Base-by-base conservation (phyloP, 2,797 vertebrate species). In the Pyrrhura leucotis region DNA sequence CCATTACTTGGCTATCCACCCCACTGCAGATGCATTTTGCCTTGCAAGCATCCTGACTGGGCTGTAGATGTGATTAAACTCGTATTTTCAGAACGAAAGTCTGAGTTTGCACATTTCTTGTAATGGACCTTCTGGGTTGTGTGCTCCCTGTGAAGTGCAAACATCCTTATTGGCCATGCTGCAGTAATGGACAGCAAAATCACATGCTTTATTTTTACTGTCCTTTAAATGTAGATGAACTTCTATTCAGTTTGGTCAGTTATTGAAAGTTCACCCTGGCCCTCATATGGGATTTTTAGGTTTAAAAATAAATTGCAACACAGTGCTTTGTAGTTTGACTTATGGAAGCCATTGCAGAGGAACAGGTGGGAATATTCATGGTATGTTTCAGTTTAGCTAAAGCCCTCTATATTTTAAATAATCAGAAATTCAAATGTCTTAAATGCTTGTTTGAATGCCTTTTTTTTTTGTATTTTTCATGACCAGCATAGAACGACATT, bases 211-310 rank as follows among this genome's bases (percentile, higher is more conserved):
- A 18, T 54, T 88, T 94, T 85, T 72, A 22, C 53, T 29, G 31
- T 23, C 21, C 28, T 61, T 93, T 74, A 73, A 88, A 88, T 71
- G 65, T 54, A 63, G 56, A 74, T 56, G 37, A 76, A 63, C 29
- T 48, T 47, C 31, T 66, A 59, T 74, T 40, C 25, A 53, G 42
- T 86, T 84, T 53, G 71, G 75, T 76, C 7, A 74, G 16, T 58
- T 77, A 80, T 67, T 58, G 1, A 10, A 85, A 42, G 48, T 86
- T 90, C 56, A 45, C 35, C 45, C 42, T 91, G 23, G 42, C 20
- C 25, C 48, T 82, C 54, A 28, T 68, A 42, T 0, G 4, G 15
- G 0, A 1, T n/a, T 56, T 72, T 58, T 6, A 82, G 26, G 28
- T 56, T 85, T 77, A 51, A 59, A 87, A 65, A 33, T 53, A 28